Evolutionary conservation across 2,888 invertebrate species (phyloP).

Genomic region (Eugnorisma glareosa): DNA sequence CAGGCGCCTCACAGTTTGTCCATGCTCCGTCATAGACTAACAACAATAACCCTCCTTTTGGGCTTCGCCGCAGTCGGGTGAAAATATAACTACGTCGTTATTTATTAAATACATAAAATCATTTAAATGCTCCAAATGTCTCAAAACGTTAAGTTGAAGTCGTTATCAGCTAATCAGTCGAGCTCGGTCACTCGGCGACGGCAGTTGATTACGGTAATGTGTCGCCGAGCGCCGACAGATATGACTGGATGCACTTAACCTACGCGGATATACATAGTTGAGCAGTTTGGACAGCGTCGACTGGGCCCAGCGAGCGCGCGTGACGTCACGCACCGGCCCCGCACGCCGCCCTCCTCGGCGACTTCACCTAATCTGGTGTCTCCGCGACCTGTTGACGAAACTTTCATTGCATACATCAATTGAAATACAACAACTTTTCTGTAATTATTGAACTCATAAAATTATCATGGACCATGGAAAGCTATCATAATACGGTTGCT

Average conservation of each 20-base stretch:
- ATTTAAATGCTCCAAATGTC: conserved; percentile 68
- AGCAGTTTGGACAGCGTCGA: conserved; percentile 64
- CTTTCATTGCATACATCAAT: neutral
- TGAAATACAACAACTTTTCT: neutral
- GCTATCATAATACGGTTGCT: too few species aligned
- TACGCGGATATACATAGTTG: conserved; percentile 66
- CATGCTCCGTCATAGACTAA: conserved; percentile 63
- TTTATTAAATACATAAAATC: conserved; percentile 55
- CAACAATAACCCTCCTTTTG: too few species aligned
- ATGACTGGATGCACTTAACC: conserved; percentile 71
- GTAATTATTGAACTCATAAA: neutral
- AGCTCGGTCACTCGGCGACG: conserved; percentile 50
- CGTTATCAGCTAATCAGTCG: conserved; percentile 75
- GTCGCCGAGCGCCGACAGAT: conserved; percentile 63
- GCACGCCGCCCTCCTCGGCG: neutral
- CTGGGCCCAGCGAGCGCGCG: conserved; percentile 1
- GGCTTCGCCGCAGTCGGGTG: too few species aligned
- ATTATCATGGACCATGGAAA: too few species aligned
- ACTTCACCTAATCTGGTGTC: conserved; percentile 28
- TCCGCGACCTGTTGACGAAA: conserved; percentile 38
- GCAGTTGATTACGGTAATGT: conserved; percentile 33
- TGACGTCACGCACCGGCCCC: neutral
- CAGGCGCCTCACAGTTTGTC: conserved; percentile 44
- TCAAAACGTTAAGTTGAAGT: conserved; percentile 54
- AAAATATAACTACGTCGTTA: conserved; percentile 49